Evolutionary conservation across 2,797 vertebrate species (phyloP), one percentile per base, ranked within the genome.

Genomic region (Smutsia temminckii): DNA sequence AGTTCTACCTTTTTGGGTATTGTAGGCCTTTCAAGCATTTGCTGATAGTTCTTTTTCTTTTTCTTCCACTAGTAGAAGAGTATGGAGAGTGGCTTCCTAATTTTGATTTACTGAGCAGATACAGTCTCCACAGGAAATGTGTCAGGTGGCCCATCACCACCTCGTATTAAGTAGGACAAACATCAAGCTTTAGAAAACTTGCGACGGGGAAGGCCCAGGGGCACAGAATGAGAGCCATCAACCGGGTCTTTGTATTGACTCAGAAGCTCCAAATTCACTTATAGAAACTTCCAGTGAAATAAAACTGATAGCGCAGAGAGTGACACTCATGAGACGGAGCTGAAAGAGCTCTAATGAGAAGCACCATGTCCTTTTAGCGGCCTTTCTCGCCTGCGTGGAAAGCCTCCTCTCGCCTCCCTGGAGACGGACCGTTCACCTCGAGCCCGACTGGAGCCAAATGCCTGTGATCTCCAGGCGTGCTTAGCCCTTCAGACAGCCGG

Each of bases 401-500:
- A 84, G 69, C 40, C 87, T 40, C 29, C n/a, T 21, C 8, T 96
- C 7, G 0, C 32, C 29, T 96, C 81, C 77, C 74, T 72, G 74
- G 51, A 94, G 81, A 93, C 27, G 94, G 81, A 92, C 27, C 37
- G 16, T 21, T 55, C 63, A 66, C 51, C 94, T 87, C 61, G 59
- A 49, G 86, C 32, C 25, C 23, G 55, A 77, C 17, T 57, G 74
- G 79, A 93, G 40, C 77, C 29, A 6, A 40, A 69, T 1, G 13
- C 37, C 23, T 91, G 74, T 92, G 32, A 51, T 51, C 55, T 32
- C 25, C 2, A 6, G 68, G 55, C 84, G 80, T 80, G 66, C 71
- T 87, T 18, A 51, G 37, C 51, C 91, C 71, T 91, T 89, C 83
- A 81, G 96, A 72, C 4, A 18, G 46, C 81, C 97, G 86, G 87